Base-by-base conservation (phyloP, 2,113 vertebrate species). In the Mesembrinibis cayennensis region DNA sequence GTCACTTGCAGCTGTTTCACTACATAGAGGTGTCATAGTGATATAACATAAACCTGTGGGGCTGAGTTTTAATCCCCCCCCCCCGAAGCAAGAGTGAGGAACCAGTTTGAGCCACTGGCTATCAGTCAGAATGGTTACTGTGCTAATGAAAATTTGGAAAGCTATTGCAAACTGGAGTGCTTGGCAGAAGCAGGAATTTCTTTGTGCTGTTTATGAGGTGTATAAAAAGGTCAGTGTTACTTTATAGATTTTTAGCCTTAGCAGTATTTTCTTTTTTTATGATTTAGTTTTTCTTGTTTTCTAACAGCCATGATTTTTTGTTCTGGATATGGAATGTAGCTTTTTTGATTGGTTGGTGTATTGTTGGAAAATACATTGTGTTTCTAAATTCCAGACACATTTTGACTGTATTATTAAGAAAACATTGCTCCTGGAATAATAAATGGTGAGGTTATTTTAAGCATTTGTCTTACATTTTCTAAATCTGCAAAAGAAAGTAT, bases 171-270 rank as follows among this genome's bases (percentile, higher is more conserved):
- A 77, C 59, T 49, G 45, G 63, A 95, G 77, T 59, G 42, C 55
- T 95, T 90, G 95, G 87, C 89, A 95, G 70, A 84, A 82, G 67
- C 44, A 90, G 36, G 76, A 92, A 91, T 97, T 88, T 88, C 61
- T 94, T 78, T 95, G 32, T 82, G 86, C 78, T 91, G 70, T 94
- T 97, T 96, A 95, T 85, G 74, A 94, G 89, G 45, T 82, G 59
- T 94, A 67, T 94, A 79, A 92, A 96, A 95, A 92, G 70, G 89
- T 96, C 95, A 88, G 59, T 80, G 42, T 91, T 97, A 87, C 88
- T 94, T 96, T 96, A 93, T 73, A 93, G 93, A 82, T 95, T 90
- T 96, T 97, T 83, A 92, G 52, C 55, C 42, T 82, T 89, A 85
- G 36, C 53, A 52, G 26, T 50, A 42, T 71, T 87, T 83, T 81